phyloP scores from a whole-genome alignment of 2,888 invertebrate species.

The Apotomis turbidana region DNA sequence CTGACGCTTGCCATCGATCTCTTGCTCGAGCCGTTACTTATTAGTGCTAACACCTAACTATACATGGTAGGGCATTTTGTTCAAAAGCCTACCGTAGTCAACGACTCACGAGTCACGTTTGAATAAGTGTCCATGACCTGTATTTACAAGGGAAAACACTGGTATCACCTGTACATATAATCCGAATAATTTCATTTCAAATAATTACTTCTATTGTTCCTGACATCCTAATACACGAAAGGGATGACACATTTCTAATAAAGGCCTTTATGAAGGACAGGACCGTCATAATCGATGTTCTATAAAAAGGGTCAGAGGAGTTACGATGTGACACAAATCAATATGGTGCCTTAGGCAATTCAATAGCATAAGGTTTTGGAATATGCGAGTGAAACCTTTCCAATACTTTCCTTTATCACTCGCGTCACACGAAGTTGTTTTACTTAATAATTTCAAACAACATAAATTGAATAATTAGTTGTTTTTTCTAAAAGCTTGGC shows the following conservation, averaged over 20 bases:
- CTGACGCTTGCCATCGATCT: no score
- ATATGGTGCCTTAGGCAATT: conserved; percentile 20
- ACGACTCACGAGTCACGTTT: no score
- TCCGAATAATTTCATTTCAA: neutral
- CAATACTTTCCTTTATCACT: neutral
- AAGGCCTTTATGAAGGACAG: conserved; percentile 31
- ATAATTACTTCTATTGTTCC: neutral
- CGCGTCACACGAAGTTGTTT: no score
- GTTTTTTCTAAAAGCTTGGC: no score
- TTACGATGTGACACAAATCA: conserved; percentile 35
- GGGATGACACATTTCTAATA: conserved; percentile 37
- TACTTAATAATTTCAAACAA: no score
- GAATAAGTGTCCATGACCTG: neutral
- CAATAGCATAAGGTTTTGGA: neutral
- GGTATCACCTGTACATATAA: no score
- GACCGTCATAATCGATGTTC: conserved; percentile 34
- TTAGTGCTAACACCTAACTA: no score
- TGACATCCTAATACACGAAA: conserved; percentile 18
- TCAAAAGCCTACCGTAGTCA: no score
- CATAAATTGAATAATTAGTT: no score
- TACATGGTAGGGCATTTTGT: no score
- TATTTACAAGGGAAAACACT: neutral
- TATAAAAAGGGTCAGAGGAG: conserved; percentile 33
- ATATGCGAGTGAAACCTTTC: neutral
- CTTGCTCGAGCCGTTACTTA: no score